Evolutionary conservation across 2,888 invertebrate genomes (phyloP).

Genomic region (Spicauda simplicius): DNA sequence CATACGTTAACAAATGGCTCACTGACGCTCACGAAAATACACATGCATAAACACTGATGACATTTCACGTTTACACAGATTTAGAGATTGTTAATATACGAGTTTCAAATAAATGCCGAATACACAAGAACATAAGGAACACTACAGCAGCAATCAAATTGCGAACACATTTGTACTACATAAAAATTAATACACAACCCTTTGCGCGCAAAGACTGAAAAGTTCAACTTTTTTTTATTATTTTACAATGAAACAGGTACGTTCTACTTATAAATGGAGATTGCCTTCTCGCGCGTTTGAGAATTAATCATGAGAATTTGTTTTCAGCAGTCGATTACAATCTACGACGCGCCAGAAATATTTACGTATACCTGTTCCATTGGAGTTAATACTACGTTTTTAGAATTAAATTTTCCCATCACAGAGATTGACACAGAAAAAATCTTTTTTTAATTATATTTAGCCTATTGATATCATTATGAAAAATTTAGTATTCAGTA

Average conservation of each 20-base stretch:
- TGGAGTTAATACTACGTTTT: constrained; percentile 81
- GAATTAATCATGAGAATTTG: constrained; percentile 35
- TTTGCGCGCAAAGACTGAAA: constrained; percentile 84
- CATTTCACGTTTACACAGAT: constrained; percentile 58
- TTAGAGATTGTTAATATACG: constrained; percentile 67
- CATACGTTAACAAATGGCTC: constrained; percentile 35
- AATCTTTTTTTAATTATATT: constrained; percentile 55
- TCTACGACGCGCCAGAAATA: constrained; percentile 39
- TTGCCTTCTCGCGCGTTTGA: constrained; percentile 37
- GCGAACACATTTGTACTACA: constrained; percentile 85
- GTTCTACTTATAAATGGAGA: constrained; percentile 38
- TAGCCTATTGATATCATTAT: constrained; percentile 81
- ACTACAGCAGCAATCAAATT: constrained; percentile 84
- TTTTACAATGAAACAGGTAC: constrained; percentile 65
- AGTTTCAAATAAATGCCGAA: constrained; percentile 79
- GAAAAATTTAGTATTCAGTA: constrained; percentile 77
- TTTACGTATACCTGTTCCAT: constrained; percentile 62
- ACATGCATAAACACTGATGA: constrained; percentile 61
- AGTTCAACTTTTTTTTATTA: constrained; percentile 75
- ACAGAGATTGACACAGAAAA: constrained; percentile 81
- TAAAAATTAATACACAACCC: constrained; percentile 85
- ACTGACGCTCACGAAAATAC: constrained; percentile 26
- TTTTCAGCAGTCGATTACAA: constrained; percentile 30
- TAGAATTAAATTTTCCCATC: constrained; percentile 81
- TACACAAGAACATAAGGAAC: constrained; percentile 81